Base-by-base conservation (phyloP, 2,797 vertebrate genomes). In the Hydrolagus colliei region DNA sequence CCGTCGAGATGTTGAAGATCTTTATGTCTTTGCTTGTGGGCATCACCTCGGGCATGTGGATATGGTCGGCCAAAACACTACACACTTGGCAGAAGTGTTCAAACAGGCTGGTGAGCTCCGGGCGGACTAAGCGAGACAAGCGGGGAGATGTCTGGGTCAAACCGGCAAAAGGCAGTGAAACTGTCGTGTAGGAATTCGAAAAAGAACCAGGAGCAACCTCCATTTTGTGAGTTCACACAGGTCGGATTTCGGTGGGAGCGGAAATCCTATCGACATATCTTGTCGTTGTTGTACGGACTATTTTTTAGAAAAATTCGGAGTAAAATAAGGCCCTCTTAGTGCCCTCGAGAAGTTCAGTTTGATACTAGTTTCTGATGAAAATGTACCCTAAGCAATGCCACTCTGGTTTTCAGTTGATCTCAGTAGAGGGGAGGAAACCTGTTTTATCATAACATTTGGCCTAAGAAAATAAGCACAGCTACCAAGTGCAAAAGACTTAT, bases 31-130 rank as follows among this genome's bases (percentile, higher is more conserved):
- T 98, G 88, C 93, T 99, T 2, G 97, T 99, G 87, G 98, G 98
- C 88, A 98, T 99, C 91, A 99, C 98, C 0, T 98, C 97, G 0
- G 97, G 98, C 87, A 99, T 99, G 98, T 99, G 98, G 98, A 98
- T 99, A 91, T 99, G 98, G 97, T 99, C 98, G 0, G 97, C 97
- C 82, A 99, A 99, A 90, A 99, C 98, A 4, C 94, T 99, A 74
- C 97, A 99, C 92, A 98, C 97, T 0, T 99, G 98, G 98, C 96
- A 97, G 90, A 97, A 96, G 88, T 98, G 98, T 92, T 96, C 97
- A 0, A 93, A 95, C 87, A 95, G 96, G 88, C 91, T 99, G 87
- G 94, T 98, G 89, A 95, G 95, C 90, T 96, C 97, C 9, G 95
- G 97, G 89, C 93, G 94, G 89, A 95, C 94, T 87, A 95, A 96